Percentiles rank a stretch among this genome's conserved stretches.
These are phyloP conservation scores for Rhabdornis inornatus DNA, from an alignment of 2,113 vertebrate genomes.

Conservation along the genomic window DNA sequence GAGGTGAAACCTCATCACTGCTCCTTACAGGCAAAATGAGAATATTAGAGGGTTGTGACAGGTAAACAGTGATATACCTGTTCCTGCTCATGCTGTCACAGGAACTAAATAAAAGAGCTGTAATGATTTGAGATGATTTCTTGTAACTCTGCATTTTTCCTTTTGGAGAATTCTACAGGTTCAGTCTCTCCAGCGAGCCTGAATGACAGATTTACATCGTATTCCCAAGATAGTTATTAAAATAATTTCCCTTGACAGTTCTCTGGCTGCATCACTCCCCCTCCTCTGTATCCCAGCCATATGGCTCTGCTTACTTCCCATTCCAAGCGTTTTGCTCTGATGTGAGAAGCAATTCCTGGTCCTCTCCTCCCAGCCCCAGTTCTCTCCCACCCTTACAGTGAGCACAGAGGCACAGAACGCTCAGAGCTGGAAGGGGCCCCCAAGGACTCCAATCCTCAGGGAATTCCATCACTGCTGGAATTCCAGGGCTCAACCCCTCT, in stretches of 20 bases:
- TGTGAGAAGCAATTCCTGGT: neutral
- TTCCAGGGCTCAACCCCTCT: neutral
- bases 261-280: constrained; percentile 18
- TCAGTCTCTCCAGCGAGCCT: neutral
- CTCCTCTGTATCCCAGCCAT: neutral
- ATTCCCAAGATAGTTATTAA: constrained; percentile 36
- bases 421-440: neutral
- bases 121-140: neutral
- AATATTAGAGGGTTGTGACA: neutral
- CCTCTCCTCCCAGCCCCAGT: neutral
- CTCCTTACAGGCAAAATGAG: neutral
- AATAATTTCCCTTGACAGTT: constrained; percentile 49
- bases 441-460: neutral
- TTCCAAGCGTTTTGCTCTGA: neutral
- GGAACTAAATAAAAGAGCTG: neutral
- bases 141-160: neutral
- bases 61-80: neutral
- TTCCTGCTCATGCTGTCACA: neutral
- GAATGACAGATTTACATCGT: constrained; percentile 16
- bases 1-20: neutral
- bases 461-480: neutral
- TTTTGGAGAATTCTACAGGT: neutral
- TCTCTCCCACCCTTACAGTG: accelerated
- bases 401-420: neutral
- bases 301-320: neutral